These are phyloP conservation scores for Lasiurus borealis DNA, from an alignment of 2,113 vertebrate species.

Conservation along the genomic window DNA sequence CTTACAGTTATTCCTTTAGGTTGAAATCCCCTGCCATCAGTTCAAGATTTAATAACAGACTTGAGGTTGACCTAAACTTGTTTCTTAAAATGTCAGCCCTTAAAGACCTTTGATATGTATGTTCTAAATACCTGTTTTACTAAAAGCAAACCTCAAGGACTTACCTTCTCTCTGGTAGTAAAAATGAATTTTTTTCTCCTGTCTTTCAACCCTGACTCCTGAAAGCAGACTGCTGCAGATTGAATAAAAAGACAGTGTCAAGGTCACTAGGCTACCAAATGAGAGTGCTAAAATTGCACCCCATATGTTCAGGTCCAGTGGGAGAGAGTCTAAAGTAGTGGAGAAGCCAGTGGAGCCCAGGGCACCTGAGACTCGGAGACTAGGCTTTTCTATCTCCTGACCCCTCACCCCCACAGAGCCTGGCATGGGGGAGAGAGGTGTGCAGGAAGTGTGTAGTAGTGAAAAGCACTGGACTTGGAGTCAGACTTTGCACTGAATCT, in stretches of 20 bases:
- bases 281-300: neutral
- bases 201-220: neutral
- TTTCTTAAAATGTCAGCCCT: neutral
- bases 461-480: neutral
- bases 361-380: neutral
- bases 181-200: neutral
- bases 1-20: neutral
- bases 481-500: neutral
- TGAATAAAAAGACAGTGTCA: neutral
- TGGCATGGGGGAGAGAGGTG: neutral
- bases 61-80: neutral
- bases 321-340: neutral
- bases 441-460: neutral
- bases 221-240: neutral
- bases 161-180: neutral
- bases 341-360: neutral
- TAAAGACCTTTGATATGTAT: neutral
- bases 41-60: neutral
- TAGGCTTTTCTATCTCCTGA: neutral
- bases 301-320: neutral
- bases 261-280: neutral
- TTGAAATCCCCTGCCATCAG: neutral
- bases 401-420: neutral
- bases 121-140: neutral
- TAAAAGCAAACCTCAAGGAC: constrained; percentile 24